Percentiles rank a stretch among this genome's conserved stretches.
Conservation (phyloP, 2,797 vertebrate genomes). For the Cyprinella venusta region DNA sequence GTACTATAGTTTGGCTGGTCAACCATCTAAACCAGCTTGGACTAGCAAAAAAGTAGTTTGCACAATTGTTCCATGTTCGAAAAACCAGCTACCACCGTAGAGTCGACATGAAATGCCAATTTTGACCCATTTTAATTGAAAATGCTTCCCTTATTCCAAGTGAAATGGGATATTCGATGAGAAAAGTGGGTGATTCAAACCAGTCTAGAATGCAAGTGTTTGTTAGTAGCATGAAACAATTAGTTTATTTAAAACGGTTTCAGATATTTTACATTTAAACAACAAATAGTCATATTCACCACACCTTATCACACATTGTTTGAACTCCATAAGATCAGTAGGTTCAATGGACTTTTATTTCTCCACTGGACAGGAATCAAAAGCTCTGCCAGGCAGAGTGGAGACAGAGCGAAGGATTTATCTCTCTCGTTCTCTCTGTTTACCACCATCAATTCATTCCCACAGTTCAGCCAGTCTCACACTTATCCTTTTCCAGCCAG, state of each 20-base stretch:
- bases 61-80: background rate
- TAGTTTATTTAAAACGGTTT: background rate
- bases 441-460: conserved; percentile 40
- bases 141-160: background rate
- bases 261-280: background rate
- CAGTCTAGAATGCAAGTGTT: background rate
- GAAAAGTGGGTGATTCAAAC: background rate
- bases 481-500: conserved; percentile 43
- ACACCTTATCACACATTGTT: background rate
- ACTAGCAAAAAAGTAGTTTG: background rate
- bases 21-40: background rate
- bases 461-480: conserved; percentile 22
- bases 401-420: conserved; percentile 35
- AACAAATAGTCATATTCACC: background rate
- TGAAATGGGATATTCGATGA: background rate
- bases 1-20: background rate
- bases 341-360: background rate
- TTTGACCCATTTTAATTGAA: background rate
- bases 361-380: conserved; percentile 16
- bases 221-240: background rate
- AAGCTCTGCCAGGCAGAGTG: conserved; percentile 21
- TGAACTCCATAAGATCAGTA: conserved; percentile 6
- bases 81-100: background rate
- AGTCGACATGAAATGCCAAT: background rate
- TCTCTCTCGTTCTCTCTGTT: conserved; percentile 36